A percentile compares a stretch with the other conserved stretches of the same genome.
Evolutionary conservation across 1,140 invertebrate species (phyloP).

Genomic region (Paraescarpia echinospica): DNA sequence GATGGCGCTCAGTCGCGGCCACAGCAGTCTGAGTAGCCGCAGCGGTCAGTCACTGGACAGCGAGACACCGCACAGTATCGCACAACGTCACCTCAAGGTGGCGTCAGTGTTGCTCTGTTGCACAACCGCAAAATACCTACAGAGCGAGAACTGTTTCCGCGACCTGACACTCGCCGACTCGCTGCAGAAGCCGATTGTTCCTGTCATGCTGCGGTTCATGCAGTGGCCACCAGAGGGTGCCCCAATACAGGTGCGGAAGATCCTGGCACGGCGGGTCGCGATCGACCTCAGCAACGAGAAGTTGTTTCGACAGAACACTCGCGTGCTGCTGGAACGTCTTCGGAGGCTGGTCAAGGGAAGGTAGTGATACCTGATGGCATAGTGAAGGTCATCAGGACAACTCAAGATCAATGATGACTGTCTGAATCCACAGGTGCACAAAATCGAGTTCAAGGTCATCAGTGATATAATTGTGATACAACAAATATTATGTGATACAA

Average conservation of each 20-base stretch:
- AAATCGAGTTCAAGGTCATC: not conserved
- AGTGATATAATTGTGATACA: not conserved
- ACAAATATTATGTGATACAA: not conserved
- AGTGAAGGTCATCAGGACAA: not conserved
- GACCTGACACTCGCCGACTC: constrained; percentile 60
- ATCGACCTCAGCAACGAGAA: constrained; percentile 54
- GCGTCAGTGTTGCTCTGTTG: constrained; percentile 55
- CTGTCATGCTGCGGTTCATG: constrained; percentile 56
- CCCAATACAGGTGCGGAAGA: constrained; percentile 46
- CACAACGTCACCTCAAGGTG: constrained; percentile 50
- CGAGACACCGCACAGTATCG: constrained; percentile 46
- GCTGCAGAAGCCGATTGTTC: constrained; percentile 60
- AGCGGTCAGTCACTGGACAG: constrained; percentile 35
- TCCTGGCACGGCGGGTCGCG: constrained; percentile 39
- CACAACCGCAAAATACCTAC: constrained; percentile 60
- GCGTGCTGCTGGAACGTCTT: constrained; percentile 38
- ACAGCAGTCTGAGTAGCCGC: constrained; percentile 43
- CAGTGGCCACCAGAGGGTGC: constrained; percentile 57
- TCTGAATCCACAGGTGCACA: not conserved
- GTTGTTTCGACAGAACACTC: constrained; percentile 52
- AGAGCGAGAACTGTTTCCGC: constrained; percentile 59
- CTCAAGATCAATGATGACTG: not conserved
- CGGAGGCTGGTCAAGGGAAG: not conserved
- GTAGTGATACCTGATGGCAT: not conserved
- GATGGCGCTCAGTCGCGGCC: constrained; percentile 41